These are phyloP conservation scores for Glaucidium brasilianum DNA, from an alignment of 2,113 vertebrate genomes.

Conservation along the genomic window DNA sequence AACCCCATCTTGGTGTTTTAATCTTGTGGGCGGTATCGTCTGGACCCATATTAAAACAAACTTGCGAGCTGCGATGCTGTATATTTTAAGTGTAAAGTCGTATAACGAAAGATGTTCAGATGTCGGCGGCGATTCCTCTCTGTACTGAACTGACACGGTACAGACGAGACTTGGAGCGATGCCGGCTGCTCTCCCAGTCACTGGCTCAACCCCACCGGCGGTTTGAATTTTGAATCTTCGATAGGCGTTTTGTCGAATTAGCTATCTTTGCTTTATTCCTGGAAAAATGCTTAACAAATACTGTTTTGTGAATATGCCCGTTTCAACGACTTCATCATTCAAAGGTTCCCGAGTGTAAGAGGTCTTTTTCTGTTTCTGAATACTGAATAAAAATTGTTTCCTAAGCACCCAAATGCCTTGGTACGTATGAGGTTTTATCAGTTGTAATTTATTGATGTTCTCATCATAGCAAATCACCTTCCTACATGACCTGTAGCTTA, in stretches of 20 bases:
- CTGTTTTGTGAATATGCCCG: no score
- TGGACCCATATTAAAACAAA: not conserved
- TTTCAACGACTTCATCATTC: not conserved
- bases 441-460: not conserved
- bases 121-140: not conserved
- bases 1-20: accelerated
- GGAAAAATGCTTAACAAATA: not conserved
- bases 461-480: not conserved
- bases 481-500: not conserved
- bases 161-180: no score
- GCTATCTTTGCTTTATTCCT: not conserved
- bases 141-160: accelerated
- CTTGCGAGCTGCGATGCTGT: accelerated
- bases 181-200: not conserved
- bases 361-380: not conserved
- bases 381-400: not conserved
- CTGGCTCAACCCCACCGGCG: not conserved
- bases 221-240: not conserved
- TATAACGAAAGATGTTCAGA: accelerated
- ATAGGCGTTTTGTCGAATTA: not conserved
- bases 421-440: not conserved
- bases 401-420: not conserved
- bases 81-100: no score
- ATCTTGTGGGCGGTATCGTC: no score
- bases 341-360: not conserved